Evolutionary conservation across 2,888 invertebrate species (phyloP), one percentile per base, ranked within the genome.

Genomic region (Allacma fusca): DNA sequence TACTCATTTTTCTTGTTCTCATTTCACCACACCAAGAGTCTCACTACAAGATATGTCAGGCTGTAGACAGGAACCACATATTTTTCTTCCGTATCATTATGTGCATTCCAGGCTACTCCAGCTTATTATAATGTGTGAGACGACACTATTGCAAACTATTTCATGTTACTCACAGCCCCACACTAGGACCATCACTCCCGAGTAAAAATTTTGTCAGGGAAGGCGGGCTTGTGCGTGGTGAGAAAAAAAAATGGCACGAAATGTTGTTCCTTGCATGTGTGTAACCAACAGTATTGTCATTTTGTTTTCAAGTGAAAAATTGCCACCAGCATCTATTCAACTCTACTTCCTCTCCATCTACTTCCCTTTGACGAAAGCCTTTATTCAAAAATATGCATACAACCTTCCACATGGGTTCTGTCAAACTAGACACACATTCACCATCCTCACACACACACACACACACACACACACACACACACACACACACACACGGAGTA

Each of bases 301-400:
- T 50, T 50, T 50, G 19, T 50, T 50, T 13, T 50, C 50, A 50
- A 50, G 50, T 50, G 50, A 50, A 50, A 50, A 50, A 50, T 50
- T 50, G 50, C 50, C 50, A 50, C 50, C 50, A 50, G 50, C 50
- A 50, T 50, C 50, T 16, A 50, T 50, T 50, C 50, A 50, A 50
- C 50, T 50, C 16, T 50, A 50, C 50, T 50, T 50, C 50, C 50
- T 16, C n/a, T 50, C 50, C 50, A 12, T 50, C 50, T 5, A 5
- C 19, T 50, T 5, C n/a, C 50, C 50, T 50, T 50, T 50, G 50
- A 50, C 50, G 50, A 50, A n/a, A 50, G 4, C 50, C 16, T 50
- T 50, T 50, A 50, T 50, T 50, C 5, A 34, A 34, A 34, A 50
- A 50, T 50, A 50, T 50, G 5, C 50, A 50, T n/a, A 16, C 50